A percentile compares a stretch with the other conserved stretches of the same genome.
Evolutionary conservation across 2,888 invertebrate genomes (phyloP).

Genomic region (Matsumyia berberina): DNA sequence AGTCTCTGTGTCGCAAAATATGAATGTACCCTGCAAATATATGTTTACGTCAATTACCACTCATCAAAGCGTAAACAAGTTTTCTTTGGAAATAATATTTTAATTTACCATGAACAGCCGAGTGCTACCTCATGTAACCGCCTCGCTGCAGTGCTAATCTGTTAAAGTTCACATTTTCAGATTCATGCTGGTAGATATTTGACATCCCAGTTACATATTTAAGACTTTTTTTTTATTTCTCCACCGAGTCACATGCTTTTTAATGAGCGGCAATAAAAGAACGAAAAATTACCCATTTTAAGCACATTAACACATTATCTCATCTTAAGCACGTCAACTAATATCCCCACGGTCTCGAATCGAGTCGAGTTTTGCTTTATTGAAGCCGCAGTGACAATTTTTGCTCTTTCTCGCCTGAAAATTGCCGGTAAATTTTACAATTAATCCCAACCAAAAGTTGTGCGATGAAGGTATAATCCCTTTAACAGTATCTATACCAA

Average conservation of each 20-base stretch:
- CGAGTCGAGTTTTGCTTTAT: neutral
- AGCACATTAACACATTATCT: slow-evolving; percentile 27
- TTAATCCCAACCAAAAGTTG: slow-evolving; percentile 25
- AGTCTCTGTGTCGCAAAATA: too few species aligned
- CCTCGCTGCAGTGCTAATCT: neutral
- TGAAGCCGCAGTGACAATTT: slow-evolving; percentile 6
- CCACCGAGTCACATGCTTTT: slow-evolving; percentile 1
- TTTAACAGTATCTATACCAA: slow-evolving; percentile 8
- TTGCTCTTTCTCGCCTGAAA: neutral
- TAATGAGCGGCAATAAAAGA: slow-evolving; percentile 30
- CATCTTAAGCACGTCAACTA: slow-evolving; percentile 23
- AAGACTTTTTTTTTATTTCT: neutral
- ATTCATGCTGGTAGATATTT: slow-evolving; percentile 1
- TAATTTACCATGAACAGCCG: too few species aligned
- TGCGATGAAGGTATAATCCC: slow-evolving; percentile 29
- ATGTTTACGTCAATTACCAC: too few species aligned
- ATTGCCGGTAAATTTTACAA: slow-evolving; percentile 27
- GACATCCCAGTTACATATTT: slow-evolving; percentile 1
- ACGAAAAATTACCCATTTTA: slow-evolving; percentile 26
- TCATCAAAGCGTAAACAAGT: neutral
- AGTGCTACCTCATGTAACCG: too few species aligned
- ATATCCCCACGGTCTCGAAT: slow-evolving; percentile 1
- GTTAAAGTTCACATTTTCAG: neutral
- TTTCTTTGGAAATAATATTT: neutral
- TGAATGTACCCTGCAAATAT: too few species aligned